A percentile compares a stretch with the other conserved stretches of the same genome.
phyloP scores from a whole-genome alignment of 2,797 vertebrate genomes.

The Notolepis coatsorum region DNA sequence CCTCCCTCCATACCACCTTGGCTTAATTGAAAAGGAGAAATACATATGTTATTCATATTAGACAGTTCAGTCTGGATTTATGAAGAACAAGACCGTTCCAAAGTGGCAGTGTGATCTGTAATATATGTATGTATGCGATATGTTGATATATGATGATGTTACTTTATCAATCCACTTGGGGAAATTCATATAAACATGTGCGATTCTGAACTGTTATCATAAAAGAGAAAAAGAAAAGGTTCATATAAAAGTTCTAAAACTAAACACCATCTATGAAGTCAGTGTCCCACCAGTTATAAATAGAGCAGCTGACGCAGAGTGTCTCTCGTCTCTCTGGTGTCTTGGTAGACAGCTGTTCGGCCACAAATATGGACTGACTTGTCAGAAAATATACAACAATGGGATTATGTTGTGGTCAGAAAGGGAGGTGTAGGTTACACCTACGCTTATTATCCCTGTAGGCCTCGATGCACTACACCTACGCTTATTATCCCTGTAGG shows the following conservation, averaged over 20 bases:
- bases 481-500: too few species aligned
- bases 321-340: conserved; percentile 38
- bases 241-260: conserved; percentile 7
- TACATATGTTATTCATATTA: conserved; percentile 42
- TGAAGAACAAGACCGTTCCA: too few species aligned
- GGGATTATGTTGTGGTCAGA: conserved; percentile 21
- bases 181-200: too few species aligned
- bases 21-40: conserved; percentile 21
- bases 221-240: conserved; percentile 7
- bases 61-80: conserved; percentile 26
- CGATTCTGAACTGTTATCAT: too few species aligned
- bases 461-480: too few species aligned
- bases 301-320: conserved; percentile 39
- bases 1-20: not conserved
- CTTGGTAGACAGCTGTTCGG: conserved; percentile 17
- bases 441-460: too few species aligned
- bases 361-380: conserved; percentile 20
- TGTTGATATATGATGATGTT: too few species aligned
- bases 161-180: too few species aligned
- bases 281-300: conserved; percentile 32
- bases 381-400: conserved; percentile 34
- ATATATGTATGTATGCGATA: too few species aligned
- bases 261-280: conserved; percentile 35
- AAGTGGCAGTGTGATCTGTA: too few species aligned
- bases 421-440: too few species aligned